Percentiles rank a stretch among this genome's conserved stretches.
Conservation (phyloP, 1,140 invertebrate species). For the Megalopta genalis region DNA sequence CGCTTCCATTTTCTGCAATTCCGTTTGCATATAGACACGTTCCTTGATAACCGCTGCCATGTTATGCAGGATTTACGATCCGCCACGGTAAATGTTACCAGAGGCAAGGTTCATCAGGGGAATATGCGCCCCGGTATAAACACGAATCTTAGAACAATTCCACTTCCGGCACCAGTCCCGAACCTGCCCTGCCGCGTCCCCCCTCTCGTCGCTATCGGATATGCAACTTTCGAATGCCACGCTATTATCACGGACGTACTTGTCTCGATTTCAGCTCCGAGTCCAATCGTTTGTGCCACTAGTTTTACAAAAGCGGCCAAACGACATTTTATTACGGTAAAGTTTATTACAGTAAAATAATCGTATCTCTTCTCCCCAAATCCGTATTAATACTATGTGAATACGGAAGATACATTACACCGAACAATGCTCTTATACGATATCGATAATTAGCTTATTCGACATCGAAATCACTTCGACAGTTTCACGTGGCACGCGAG, state of each 20-base stretch:
- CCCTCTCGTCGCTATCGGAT: not conserved
- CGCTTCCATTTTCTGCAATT: slow-evolving; percentile 63
- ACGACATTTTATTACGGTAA: too few species aligned
- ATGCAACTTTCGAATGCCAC: slow-evolving; percentile 9
- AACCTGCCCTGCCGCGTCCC: not conserved
- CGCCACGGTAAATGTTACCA: slow-evolving; percentile 41
- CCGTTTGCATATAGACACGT: slow-evolving; percentile 62
- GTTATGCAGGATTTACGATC: slow-evolving; percentile 57
- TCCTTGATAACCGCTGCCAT: slow-evolving; percentile 56
- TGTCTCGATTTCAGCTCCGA: not conserved
- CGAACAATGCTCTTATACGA: too few species aligned
- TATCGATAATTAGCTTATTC: not conserved
- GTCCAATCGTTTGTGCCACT: not conserved
- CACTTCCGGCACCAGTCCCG: not conserved
- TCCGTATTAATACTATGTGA: too few species aligned
- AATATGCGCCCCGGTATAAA: slow-evolving; percentile 37
- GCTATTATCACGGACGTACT: not conserved
- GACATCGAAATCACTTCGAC: slow-evolving; percentile 51
- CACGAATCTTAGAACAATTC: slow-evolving; percentile 29
- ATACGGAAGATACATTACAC: too few species aligned
- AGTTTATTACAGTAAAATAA: too few species aligned
- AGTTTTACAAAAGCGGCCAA: too few species aligned
- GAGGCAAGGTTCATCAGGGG: slow-evolving; percentile 41
- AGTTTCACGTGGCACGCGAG: slow-evolving; percentile 47
- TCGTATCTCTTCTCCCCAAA: too few species aligned